Evolutionary conservation across 2,797 vertebrate species (phyloP).

Genomic region (Danio albolineatus): DNA sequence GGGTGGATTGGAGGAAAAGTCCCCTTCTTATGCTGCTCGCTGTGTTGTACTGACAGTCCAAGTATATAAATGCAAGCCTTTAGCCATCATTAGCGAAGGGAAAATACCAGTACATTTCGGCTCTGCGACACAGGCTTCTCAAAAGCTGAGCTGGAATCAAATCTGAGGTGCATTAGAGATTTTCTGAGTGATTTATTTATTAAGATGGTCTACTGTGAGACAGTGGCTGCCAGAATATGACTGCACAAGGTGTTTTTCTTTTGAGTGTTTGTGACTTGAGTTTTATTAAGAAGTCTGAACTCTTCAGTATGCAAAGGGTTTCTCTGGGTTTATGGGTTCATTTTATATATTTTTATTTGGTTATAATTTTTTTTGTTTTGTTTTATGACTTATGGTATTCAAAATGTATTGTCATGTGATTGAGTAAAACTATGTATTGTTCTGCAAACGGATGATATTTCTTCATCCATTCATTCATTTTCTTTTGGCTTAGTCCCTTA

Average conservation of each 20-base stretch:
- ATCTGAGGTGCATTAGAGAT: neutral
- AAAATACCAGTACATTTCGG: slow-evolving; percentile 16
- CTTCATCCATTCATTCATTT: too few species aligned
- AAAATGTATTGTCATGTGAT: too few species aligned
- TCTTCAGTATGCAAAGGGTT: neutral
- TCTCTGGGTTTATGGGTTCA: too few species aligned
- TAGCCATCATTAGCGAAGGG: slow-evolving; percentile 15
- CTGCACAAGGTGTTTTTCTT: neutral
- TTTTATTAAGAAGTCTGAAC: neutral
- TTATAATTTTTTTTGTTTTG: too few species aligned
- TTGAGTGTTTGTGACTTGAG: neutral
- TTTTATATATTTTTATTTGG: too few species aligned
- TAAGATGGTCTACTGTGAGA: slow-evolving; percentile 20
- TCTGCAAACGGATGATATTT: too few species aligned
- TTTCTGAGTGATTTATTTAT: neutral
- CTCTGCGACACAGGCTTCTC: neutral
- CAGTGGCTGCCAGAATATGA: neutral
- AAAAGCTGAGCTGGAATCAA: neutral
- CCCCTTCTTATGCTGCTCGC: neutral
- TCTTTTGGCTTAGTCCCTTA: too few species aligned
- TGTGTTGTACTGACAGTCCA: slow-evolving; percentile 26
- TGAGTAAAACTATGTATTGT: too few species aligned
- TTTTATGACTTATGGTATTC: too few species aligned
- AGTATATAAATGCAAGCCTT: slow-evolving; percentile 34
- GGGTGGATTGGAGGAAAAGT: slow-evolving; percentile 24